Conservation (phyloP, 1,140 invertebrate genomes). For the Forficula auricularia region DNA sequence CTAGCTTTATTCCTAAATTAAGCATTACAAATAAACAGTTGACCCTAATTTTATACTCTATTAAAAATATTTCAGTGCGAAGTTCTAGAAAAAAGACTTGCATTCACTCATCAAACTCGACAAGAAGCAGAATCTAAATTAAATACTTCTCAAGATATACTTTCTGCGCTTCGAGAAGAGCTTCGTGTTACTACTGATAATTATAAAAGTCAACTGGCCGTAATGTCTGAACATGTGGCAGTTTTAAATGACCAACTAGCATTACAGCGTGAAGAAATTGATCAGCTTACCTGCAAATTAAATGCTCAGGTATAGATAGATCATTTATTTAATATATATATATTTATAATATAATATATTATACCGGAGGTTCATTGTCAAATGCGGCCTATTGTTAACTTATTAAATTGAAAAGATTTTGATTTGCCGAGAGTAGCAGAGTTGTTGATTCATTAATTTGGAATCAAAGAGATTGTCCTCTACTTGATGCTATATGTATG, state of each 20-base stretch:
- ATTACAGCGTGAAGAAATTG: slow-evolving; percentile 56
- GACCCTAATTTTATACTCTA: no score
- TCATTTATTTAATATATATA: no score
- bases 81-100: slow-evolving; percentile 19
- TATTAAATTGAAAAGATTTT: no score
- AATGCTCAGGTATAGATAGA: slow-evolving; percentile 32
- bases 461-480: no score
- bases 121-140: slow-evolving; percentile 29
- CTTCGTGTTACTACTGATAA: slow-evolving; percentile 51
- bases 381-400: no score
- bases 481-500: no score
- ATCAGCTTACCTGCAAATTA: slow-evolving; percentile 35
- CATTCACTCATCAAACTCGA: slow-evolving; percentile 20
- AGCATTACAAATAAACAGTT: no score
- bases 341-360: no score
- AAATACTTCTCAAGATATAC: slow-evolving; percentile 24
- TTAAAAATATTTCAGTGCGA: slow-evolving; percentile 15
- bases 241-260: slow-evolving; percentile 79
- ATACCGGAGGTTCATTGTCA: no score
- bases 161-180: slow-evolving; percentile 27
- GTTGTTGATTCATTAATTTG: no score
- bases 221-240: slow-evolving; percentile 81
- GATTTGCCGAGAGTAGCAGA: no score
- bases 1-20: no score
- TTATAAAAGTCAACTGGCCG: slow-evolving; percentile 74